Base-by-base conservation (phyloP, 64 coral and sea anemone genomes). In the Montipora capricornis region DNA sequence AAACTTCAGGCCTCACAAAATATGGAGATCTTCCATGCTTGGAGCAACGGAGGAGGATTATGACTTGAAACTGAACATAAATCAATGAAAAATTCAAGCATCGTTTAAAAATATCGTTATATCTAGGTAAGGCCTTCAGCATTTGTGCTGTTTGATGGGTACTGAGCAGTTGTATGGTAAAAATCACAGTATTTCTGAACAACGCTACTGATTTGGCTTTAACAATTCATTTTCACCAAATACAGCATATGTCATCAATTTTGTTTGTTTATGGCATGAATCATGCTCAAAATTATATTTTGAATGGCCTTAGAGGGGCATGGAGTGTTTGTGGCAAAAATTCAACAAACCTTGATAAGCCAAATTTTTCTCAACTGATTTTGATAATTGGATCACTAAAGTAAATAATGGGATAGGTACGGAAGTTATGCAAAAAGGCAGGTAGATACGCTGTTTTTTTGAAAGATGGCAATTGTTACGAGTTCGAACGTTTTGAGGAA, bases 151-250 rank as follows among this genome's bases (percentile, higher is more conserved):
- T 26, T 26, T n/a, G 81, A 26, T 26, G 24, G 24, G 24, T 26
- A 26, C 24, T 26, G 80, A 50, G 0, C 0, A 69, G 73, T 76
- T 92, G 68, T 37, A 70, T 49, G 62, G 80, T 73, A 55, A 92
- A 3, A 92, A 24, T 92, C 73, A 49, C n/a, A 24, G 90, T 84
- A 75, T 84, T 61, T 92, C 80, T 55, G 24, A 26, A 26, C 24
- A 26, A 26, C 24, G 24, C 24, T 26, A 26, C 24, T 26, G 24
- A 26, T 26, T 55, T 49, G 20, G 68, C 60, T 52, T 92, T 82
- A 92, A 92, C 5, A n/a, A 73, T 92, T 26, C 24, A 26, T 26
- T 26, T 26, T 26, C 24, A 26, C 24, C 24, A 26, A 26, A 26
- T 26, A 26, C 24, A 26, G 24, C 24, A 26, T 26, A 26, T 26